phyloP scores from a whole-genome alignment of 2,888 invertebrate species.

The Fissipunctia ypsillon region DNA sequence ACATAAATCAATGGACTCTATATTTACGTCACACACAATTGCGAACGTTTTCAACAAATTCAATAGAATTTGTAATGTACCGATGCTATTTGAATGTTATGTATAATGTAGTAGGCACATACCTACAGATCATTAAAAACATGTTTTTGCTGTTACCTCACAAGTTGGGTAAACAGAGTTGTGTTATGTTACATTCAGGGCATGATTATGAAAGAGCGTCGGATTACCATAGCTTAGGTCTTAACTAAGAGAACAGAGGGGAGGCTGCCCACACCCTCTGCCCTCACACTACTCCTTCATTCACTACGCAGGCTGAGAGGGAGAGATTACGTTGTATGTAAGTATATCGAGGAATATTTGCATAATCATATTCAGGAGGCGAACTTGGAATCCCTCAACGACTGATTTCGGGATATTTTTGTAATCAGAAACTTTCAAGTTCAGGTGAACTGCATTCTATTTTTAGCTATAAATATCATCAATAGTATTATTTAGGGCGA shows the following conservation, averaged over 20 bases:
- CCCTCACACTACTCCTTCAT: slow-evolving; percentile 63
- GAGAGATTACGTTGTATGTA: slow-evolving; percentile 70
- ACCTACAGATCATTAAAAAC: slow-evolving; percentile 56
- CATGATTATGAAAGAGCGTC: slow-evolving; percentile 50
- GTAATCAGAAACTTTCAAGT: slow-evolving; percentile 35
- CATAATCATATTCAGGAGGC: slow-evolving; percentile 77
- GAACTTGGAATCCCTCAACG: slow-evolving; percentile 61
- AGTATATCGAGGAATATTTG: slow-evolving; percentile 72
- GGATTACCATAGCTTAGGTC: slow-evolving; percentile 52
- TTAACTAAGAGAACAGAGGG: slow-evolving; percentile 29
- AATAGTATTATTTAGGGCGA: neutral
- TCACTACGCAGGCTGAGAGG: slow-evolving; percentile 67
- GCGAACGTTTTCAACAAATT: slow-evolving; percentile 57
- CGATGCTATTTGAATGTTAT: slow-evolving; percentile 52
- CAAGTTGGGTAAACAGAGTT: slow-evolving; percentile 48
- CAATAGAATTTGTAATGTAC: slow-evolving; percentile 57
- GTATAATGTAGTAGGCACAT: slow-evolving; percentile 56
- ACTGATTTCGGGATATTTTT: slow-evolving; percentile 51
- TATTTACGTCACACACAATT: slow-evolving; percentile 59
- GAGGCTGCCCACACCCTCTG: slow-evolving; percentile 20
- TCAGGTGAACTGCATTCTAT: slow-evolving; percentile 14
- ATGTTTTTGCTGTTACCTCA: slow-evolving; percentile 62
- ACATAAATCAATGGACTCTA: slow-evolving; percentile 60
- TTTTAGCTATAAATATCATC: slow-evolving; percentile 8
- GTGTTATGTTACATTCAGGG: slow-evolving; percentile 41